Percentiles rank a stretch among this genome's conserved stretches.
Evolutionary conservation across 2,888 invertebrate genomes (phyloP).

Genomic region (Xestia ashworthii): DNA sequence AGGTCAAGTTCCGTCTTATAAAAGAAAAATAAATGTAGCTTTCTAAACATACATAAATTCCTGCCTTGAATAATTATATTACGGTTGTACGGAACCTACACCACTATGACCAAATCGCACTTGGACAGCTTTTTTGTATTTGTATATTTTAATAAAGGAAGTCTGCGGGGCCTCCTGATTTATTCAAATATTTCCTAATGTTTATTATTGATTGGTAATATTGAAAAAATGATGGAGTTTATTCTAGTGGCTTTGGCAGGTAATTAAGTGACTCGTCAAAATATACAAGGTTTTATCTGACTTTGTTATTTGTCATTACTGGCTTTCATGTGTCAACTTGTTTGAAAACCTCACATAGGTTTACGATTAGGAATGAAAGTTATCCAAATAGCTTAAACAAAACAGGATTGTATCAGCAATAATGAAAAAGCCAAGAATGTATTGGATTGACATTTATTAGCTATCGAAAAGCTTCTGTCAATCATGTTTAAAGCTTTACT

Average conservation of each 20-base stretch:
- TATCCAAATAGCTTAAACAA: not conserved
- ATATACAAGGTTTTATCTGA: not conserved
- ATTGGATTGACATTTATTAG: not conserved
- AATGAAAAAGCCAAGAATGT: not conserved
- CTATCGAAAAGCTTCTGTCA: not conserved
- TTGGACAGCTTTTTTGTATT: not conserved
- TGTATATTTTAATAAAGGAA: conserved; percentile 28
- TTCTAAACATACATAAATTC: not conserved
- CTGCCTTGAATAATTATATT: not conserved
- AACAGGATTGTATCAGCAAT: not conserved
- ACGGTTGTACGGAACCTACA: not conserved
- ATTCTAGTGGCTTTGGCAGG: not conserved
- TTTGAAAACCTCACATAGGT: not conserved
- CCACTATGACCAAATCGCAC: not conserved
- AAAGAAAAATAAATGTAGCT: not conserved
- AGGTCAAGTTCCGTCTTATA: not conserved
- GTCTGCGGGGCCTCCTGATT: conserved; percentile 47
- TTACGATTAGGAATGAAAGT: not conserved
- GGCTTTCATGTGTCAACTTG: not conserved
- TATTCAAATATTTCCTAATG: conserved; percentile 32
- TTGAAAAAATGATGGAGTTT: conserved; percentile 17
- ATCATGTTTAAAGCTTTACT: not conserved
- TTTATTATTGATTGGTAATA: conserved; percentile 21
- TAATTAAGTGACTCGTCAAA: conserved; percentile 8
- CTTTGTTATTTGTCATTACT: not conserved